A percentile compares a stretch with the other conserved stretches of the same genome.
phyloP scores from a whole-genome alignment of 64 coral and sea anemone species.

The Stylophora pistillata region DNA sequence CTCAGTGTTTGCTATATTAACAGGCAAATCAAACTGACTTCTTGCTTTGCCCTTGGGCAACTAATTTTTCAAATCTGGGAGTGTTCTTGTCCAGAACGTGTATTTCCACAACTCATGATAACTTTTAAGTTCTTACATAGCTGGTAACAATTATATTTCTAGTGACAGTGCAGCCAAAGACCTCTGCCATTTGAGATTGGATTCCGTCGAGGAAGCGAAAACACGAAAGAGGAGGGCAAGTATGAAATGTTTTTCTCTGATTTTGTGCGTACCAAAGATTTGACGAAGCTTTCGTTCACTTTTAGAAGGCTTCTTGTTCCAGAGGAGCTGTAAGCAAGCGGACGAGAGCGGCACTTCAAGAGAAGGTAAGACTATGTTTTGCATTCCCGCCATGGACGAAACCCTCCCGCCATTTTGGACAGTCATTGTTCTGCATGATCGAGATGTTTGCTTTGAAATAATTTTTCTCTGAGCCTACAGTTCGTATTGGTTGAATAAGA shows the following conservation, averaged over 20 bases:
- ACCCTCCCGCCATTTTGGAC: conserved; percentile 44
- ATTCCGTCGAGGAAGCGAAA: conserved; percentile 4
- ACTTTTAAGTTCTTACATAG: neutral
- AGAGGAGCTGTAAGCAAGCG: conserved; percentile 29
- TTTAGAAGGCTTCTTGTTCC: conserved; percentile 28
- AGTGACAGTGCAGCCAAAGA: conserved; percentile 36
- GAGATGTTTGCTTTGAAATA: neutral
- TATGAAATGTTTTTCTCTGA: neutral
- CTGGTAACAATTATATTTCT: neutral
- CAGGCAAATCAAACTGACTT: neutral
- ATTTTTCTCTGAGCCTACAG: neutral
- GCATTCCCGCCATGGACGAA: conserved; percentile 20
- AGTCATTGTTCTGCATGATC: conserved; percentile 17
- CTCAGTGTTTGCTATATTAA: neutral
- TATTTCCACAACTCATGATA: neutral
- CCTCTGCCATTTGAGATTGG: conserved; percentile 20
- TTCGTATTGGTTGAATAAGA: neutral
- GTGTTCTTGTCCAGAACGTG: neutral
- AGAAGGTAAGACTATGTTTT: conserved; percentile 33
- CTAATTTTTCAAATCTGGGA: neutral
- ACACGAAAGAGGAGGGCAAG: conserved; percentile 37
- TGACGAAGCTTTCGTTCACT: neutral
- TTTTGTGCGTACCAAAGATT: neutral
- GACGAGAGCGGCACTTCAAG: conserved; percentile 28
- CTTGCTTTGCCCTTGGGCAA: neutral